A percentile compares a stretch with the other conserved stretches of the same genome.
These are phyloP conservation scores for Limanda limanda DNA, from an alignment of 2,113 vertebrate species.

Conservation along the genomic window DNA sequence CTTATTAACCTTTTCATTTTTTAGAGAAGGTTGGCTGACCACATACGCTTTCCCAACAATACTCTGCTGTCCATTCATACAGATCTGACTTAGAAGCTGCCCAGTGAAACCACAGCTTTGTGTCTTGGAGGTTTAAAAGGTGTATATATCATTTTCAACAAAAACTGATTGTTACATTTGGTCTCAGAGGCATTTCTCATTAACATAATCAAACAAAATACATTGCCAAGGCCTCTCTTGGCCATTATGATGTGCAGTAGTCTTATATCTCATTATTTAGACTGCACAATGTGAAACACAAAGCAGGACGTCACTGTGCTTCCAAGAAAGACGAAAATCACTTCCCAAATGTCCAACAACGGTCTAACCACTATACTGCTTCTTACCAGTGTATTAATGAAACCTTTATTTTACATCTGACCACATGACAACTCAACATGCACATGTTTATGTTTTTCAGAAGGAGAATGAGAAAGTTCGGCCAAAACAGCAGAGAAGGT, in stretches of 20 bases:
- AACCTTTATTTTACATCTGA: not conserved
- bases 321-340: not conserved
- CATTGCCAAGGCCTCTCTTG: conserved; percentile 7
- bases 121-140: not conserved
- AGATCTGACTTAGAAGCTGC: conserved; percentile 5
- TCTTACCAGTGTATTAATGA: not conserved
- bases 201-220: conserved; percentile 56
- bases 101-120: conserved; percentile 23
- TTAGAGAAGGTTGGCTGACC: conserved; percentile 17
- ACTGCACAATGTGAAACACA: not conserved
- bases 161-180: not conserved
- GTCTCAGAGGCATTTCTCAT: conserved; percentile 26
- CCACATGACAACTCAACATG: not conserved
- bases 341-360: not conserved
- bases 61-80: conserved; percentile 6
- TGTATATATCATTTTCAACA: conserved; percentile 19
- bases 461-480: not conserved
- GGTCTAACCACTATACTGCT: not conserved
- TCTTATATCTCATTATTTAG: not conserved
- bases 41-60: conserved; percentile 27
- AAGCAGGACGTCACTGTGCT: conserved; percentile 2
- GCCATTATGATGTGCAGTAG: not conserved
- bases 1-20: conserved; percentile 28
- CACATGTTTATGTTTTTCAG: not conserved
- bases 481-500: not conserved